phyloP scores from a whole-genome alignment of 53 echinoderm and acorn worm species.

The Arbacia lixula region DNA sequence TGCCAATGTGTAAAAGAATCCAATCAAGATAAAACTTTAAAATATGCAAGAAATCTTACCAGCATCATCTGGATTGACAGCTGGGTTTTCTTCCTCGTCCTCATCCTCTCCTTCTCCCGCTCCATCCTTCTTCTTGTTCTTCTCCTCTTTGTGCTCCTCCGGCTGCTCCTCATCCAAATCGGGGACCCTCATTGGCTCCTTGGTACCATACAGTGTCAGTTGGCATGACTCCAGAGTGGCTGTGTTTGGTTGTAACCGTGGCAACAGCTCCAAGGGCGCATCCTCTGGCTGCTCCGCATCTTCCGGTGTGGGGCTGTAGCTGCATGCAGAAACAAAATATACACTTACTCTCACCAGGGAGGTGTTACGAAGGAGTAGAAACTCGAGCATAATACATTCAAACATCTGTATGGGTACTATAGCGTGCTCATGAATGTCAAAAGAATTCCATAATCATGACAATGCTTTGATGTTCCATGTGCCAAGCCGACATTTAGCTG shows the following conservation, averaged over 20 bases:
- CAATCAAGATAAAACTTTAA: too few relatives aligned
- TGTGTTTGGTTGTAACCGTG: slow-evolving; percentile 43
- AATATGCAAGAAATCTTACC: slow-evolving; percentile 18
- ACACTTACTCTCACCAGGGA: too few relatives aligned
- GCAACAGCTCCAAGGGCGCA: slow-evolving; percentile 43
- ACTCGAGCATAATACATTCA: too few relatives aligned
- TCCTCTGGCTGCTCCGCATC: slow-evolving; percentile 12
- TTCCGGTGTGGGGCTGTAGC: slow-evolving; percentile 26
- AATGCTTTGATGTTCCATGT: too few relatives aligned
- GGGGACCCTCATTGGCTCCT: background rate
- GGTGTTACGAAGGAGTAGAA: too few relatives aligned
- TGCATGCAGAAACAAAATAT: background rate
- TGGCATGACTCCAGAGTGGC: slow-evolving; percentile 53
- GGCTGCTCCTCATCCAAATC: background rate
- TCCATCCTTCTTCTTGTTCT: too few relatives aligned
- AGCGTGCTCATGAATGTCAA: too few relatives aligned
- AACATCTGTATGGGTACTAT: too few relatives aligned
- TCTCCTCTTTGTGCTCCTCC: too few relatives aligned
- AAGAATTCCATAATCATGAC: too few relatives aligned
- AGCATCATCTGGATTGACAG: slow-evolving; percentile 66
- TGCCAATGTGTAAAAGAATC: too few relatives aligned
- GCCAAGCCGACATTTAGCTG: too few relatives aligned
- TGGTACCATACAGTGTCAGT: slow-evolving; percentile 74
- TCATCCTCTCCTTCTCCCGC: slow-evolving; percentile 12
- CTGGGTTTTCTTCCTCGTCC: slow-evolving; percentile 50